Evolutionary conservation across 2,888 invertebrate genomes (phyloP).

Genomic region (Chloroclystis v-ata): DNA sequence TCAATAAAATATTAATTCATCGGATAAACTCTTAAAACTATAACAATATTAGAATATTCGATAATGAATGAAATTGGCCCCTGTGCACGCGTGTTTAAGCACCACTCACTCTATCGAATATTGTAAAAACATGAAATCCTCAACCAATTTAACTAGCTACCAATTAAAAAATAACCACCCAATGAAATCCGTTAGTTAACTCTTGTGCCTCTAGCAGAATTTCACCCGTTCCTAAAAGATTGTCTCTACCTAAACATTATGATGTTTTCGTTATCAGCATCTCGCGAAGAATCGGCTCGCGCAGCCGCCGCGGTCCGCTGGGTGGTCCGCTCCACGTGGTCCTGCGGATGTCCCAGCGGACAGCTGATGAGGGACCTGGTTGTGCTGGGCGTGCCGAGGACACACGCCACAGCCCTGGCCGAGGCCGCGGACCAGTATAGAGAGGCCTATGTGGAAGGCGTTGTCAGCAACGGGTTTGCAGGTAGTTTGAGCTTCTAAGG

Average conservation of each 20-base stretch:
- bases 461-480: slow-evolving; percentile 49
- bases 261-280: slow-evolving; percentile 36
- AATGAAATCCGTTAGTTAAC: no score
- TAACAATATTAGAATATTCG: no score
- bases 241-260: no score
- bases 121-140: no score
- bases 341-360: slow-evolving; percentile 50
- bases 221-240: no score
- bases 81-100: no score
- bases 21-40: no score
- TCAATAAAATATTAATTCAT: not conserved
- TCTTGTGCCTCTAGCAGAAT: no score
- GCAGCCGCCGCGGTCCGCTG: slow-evolving; percentile 63
- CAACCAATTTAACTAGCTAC: no score
- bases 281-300: slow-evolving; percentile 65
- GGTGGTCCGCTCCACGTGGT: slow-evolving; percentile 56
- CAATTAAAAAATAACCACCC: no score
- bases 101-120: no score
- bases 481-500: slow-evolving; percentile 39
- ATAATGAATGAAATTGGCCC: no score
- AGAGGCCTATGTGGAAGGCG: slow-evolving; percentile 40
- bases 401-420: slow-evolving; percentile 59
- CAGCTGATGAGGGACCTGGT: slow-evolving; percentile 59
- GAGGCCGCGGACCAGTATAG: slow-evolving; percentile 50
- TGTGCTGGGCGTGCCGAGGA: slow-evolving; percentile 61